Conservation (phyloP, 1,140 invertebrate species). For the Battus philenor region DNA sequence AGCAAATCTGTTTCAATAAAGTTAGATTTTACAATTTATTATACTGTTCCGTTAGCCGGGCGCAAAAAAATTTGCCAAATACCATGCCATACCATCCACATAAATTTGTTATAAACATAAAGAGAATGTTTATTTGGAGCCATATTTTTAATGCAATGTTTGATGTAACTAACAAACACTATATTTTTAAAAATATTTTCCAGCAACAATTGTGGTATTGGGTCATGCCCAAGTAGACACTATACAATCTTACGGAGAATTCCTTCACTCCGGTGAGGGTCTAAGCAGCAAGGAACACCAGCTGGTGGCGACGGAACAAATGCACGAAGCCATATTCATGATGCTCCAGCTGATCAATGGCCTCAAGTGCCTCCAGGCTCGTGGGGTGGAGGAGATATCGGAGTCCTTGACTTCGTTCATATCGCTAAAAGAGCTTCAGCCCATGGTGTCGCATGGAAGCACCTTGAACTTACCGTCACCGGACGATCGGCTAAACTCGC, state of each 20-base stretch:
- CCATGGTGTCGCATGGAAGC: constrained; percentile 35
- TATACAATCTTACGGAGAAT: constrained; percentile 79
- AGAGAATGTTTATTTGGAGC: too few species aligned
- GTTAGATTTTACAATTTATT: too few species aligned
- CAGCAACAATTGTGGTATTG: constrained; percentile 85
- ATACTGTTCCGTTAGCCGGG: too few species aligned
- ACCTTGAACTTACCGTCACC: constrained; percentile 72
- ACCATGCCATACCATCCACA: too few species aligned
- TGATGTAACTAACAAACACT: too few species aligned
- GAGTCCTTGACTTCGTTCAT: constrained; percentile 81
- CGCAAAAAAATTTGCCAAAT: too few species aligned
- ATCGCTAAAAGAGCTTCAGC: constrained; percentile 73
- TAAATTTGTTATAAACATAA: too few species aligned
- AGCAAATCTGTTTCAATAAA: too few species aligned
- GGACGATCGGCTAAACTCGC: constrained; percentile 61
- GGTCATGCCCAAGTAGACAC: constrained; percentile 83
- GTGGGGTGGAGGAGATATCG: constrained; percentile 87
- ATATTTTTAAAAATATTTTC: constrained; percentile 22
- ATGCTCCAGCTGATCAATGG: constrained; percentile 88
- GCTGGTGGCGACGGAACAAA: constrained; percentile 52
- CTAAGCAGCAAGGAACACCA: constrained; percentile 71
- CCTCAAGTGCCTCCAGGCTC: constrained; percentile 88
- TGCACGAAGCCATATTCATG: constrained; percentile 79
- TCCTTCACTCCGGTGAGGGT: constrained; percentile 71
- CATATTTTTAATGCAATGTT: too few species aligned